These are phyloP conservation scores for Acanthococcus lagerstroemiae DNA, from an alignment of 2,888 invertebrate species.

Conservation along the genomic window DNA sequence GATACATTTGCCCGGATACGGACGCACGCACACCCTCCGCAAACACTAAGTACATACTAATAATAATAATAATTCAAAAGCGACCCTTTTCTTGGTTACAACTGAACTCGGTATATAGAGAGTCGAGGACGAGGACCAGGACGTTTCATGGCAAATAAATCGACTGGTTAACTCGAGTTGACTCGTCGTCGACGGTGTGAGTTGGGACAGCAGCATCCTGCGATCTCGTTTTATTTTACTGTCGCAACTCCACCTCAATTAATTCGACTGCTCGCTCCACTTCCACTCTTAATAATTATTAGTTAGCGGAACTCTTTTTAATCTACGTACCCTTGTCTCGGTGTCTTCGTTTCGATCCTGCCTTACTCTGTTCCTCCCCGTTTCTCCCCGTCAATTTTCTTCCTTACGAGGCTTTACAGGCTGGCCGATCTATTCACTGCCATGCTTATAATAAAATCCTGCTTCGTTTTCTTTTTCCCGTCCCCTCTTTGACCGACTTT, in stretches of 20 bases:
- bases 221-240: not conserved
- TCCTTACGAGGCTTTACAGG: too few relatives aligned
- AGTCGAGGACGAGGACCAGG: too few relatives aligned
- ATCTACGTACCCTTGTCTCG: too few relatives aligned
- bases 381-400: too few relatives aligned
- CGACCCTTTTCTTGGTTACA: conserved; percentile 13
- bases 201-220: not conserved
- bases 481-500: too few relatives aligned
- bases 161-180: conserved; percentile 22
- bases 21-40: conserved; percentile 20
- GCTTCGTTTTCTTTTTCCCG: too few relatives aligned
- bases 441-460: too few relatives aligned
- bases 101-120: not conserved
- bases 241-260: conserved; percentile 18
- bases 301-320: too few relatives aligned
- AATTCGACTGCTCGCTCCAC: conserved; percentile 14
- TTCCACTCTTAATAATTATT: conserved; percentile 20
- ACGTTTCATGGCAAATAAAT: conserved; percentile 25
- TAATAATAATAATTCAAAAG: conserved; percentile 26
- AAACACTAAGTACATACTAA: conserved; percentile 16
- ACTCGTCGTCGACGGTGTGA: conserved; percentile 19
- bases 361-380: too few relatives aligned
- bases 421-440: too few relatives aligned
- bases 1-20: conserved; percentile 17
- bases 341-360: too few relatives aligned